Conservation (phyloP, 2,797 vertebrate species). For the Dryobates pubescens region DNA sequence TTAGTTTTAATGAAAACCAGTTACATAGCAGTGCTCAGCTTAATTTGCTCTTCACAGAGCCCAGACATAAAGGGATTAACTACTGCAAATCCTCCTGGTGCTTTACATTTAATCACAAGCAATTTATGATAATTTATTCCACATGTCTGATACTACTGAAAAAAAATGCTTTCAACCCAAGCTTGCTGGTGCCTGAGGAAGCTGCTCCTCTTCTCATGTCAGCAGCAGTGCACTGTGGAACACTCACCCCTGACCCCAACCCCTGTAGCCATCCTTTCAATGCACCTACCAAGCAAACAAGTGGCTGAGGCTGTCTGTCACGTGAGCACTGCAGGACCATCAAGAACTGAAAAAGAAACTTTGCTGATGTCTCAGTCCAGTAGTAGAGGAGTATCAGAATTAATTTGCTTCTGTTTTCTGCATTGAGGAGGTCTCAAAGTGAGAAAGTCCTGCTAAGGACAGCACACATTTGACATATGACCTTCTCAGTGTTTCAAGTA, state of each 20-base stretch:
- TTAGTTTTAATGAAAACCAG: slow-evolving; percentile 53
- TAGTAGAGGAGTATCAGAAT: neutral
- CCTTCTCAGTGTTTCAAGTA: neutral
- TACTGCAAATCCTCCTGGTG: slow-evolving; percentile 44
- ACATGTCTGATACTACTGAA: slow-evolving; percentile 63
- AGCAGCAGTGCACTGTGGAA: slow-evolving; percentile 29
- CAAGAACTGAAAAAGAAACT: slow-evolving; percentile 10
- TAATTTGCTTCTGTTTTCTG: neutral
- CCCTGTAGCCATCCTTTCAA: neutral
- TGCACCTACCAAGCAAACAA: neutral
- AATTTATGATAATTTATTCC: slow-evolving; percentile 74
- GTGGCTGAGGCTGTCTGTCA: neutral
- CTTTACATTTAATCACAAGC: slow-evolving; percentile 63
- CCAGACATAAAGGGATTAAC: slow-evolving; percentile 56
- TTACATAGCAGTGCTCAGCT: neutral
- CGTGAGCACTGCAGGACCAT: neutral
- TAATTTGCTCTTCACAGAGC: slow-evolving; percentile 39
- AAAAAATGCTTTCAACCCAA: slow-evolving; percentile 24
- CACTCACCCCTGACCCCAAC: neutral
- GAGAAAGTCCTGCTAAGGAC: neutral
- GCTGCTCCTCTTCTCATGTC: too few species aligned
- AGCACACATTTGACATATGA: neutral
- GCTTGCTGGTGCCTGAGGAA: slow-evolving; percentile 63
- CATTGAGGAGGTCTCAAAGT: neutral
- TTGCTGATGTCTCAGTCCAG: neutral